Evolutionary conservation across 2,113 vertebrate species (phyloP).

Genomic region (Petroica traversi): DNA sequence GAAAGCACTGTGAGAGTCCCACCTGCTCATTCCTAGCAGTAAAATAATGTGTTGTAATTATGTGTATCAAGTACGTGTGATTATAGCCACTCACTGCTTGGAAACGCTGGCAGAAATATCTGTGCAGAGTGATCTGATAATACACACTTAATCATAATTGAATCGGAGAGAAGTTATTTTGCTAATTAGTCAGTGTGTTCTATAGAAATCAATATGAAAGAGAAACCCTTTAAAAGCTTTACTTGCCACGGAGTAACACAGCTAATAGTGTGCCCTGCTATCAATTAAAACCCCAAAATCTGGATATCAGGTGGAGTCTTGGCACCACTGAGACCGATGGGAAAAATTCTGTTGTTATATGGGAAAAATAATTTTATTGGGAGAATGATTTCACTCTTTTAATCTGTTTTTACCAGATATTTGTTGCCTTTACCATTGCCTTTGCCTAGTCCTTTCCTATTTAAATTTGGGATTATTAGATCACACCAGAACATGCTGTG

Average conservation of each 20-base stretch:
- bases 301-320: background rate
- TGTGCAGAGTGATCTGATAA: background rate
- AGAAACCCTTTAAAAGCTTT: background rate
- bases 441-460: background rate
- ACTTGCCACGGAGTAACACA: background rate
- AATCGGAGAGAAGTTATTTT: background rate
- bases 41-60: constrained; percentile 2
- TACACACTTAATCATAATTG: background rate
- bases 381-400: background rate
- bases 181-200: background rate
- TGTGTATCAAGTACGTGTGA: background rate
- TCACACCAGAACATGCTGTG: background rate
- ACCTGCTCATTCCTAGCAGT: background rate
- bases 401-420: background rate
- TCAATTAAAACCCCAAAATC: background rate
- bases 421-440: background rate
- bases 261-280: background rate
- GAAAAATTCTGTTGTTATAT: background rate
- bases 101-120: background rate
- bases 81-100: background rate
- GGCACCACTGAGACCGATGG: background rate
- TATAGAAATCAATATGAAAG: background rate
- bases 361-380: background rate
- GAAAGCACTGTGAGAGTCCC: background rate
- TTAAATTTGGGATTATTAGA: background rate